A percentile compares a stretch with the other conserved stretches of the same genome.
Evolutionary conservation across 2,797 vertebrate genomes (phyloP).

Genomic region (Mormyrus proboscirostris): DNA sequence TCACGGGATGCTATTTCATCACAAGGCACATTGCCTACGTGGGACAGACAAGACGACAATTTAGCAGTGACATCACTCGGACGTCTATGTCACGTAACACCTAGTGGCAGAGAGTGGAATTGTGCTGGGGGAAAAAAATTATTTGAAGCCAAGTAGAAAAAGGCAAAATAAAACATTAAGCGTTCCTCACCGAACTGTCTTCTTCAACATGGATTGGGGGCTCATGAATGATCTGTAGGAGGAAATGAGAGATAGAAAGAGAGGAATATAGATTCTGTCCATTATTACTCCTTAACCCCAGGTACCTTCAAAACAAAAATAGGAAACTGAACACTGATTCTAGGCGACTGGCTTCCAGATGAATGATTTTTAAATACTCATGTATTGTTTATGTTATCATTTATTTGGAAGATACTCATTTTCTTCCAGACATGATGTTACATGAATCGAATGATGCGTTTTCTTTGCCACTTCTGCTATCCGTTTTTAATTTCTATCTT

Average conservation of each 20-base stretch:
- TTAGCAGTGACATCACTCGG: background rate
- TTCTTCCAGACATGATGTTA: background rate
- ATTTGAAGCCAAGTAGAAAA: background rate
- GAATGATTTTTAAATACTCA: background rate
- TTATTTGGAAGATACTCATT: background rate
- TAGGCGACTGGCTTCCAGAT: background rate
- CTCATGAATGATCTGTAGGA: slow-evolving; percentile 83
- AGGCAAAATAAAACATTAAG: background rate
- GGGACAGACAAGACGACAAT: background rate
- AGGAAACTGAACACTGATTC: background rate
- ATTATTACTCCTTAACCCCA: background rate
- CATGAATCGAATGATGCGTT: background rate
- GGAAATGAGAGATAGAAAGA: slow-evolving; percentile 17
- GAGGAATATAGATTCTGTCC: background rate
- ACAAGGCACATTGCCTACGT: background rate
- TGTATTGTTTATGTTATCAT: background rate
- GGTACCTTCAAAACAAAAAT: background rate
- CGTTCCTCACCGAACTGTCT: slow-evolving; percentile 75
- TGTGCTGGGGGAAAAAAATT: background rate
- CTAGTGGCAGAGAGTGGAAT: background rate
- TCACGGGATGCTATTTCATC: background rate
- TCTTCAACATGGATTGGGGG: slow-evolving; percentile 76
- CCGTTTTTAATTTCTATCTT: background rate
- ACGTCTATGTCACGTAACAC: background rate
- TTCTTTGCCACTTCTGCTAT: background rate